These are phyloP conservation scores for Pituophis catenifer DNA, from an alignment of 2,113 vertebrate genomes.

Conservation along the genomic window DNA sequence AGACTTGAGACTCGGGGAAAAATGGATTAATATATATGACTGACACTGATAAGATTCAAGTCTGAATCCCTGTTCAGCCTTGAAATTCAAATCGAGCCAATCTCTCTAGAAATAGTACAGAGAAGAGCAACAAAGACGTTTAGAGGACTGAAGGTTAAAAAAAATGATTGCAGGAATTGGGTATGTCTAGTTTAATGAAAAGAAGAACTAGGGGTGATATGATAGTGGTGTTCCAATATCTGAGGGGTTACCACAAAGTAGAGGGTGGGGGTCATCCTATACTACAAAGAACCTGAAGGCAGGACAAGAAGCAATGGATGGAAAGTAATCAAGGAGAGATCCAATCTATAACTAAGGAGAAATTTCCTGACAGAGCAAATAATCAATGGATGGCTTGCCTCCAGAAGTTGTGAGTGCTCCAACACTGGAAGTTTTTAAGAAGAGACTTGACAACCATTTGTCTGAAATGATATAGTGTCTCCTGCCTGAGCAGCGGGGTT, in stretches of 20 bases:
- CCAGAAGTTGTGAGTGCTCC: background rate
- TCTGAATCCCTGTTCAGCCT: background rate
- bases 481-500: background rate
- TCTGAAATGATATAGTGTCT: background rate
- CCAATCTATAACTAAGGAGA: background rate
- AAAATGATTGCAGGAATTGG: background rate
- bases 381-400: background rate
- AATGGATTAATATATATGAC: background rate
- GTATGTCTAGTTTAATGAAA: background rate
- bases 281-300: background rate
- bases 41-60: background rate
- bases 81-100: background rate
- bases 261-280: no score
- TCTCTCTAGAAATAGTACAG: background rate
- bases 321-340: background rate
- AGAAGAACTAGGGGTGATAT: background rate
- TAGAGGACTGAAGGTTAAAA: background rate
- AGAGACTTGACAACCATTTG: background rate
- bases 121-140: background rate
- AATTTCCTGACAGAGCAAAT: background rate
- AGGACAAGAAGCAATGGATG: background rate
- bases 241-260: background rate
- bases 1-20: background rate
- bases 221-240: background rate
- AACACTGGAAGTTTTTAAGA: background rate